These are phyloP conservation scores for Alethe diademata DNA, from an alignment of 2,113 vertebrate genomes.

Conservation along the genomic window DNA sequence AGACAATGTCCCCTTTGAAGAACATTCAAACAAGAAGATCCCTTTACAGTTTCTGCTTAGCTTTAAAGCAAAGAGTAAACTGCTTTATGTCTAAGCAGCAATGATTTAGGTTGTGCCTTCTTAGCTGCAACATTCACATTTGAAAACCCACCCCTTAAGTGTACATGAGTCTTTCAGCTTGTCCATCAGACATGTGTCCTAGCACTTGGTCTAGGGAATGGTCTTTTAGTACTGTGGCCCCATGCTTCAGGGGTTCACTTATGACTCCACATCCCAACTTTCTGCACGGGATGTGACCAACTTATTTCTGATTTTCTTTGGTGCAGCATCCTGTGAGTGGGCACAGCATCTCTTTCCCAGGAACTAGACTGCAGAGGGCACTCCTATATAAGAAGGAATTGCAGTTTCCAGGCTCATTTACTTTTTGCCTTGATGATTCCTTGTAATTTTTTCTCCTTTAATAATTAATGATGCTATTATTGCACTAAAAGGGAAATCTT, in stretches of 20 bases:
- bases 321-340: background rate
- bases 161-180: background rate
- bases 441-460: conserved; percentile 15
- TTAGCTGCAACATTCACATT: background rate
- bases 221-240: background rate
- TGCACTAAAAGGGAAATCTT: conserved; percentile 30
- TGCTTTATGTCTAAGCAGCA: background rate
- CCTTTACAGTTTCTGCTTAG: background rate
- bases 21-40: conserved; percentile 3
- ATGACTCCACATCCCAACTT: rapidly evolving
- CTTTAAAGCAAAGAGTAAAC: background rate
- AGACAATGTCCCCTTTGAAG: conserved; percentile 32
- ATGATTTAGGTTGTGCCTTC: background rate
- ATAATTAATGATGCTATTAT: conserved; percentile 25
- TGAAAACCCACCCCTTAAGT: background rate
- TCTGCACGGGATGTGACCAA: background rate
- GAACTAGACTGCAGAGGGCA: conserved; percentile 55
- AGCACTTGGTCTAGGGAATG: background rate
- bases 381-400: conserved; percentile 51
- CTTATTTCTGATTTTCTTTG: background rate
- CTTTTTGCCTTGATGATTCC: background rate
- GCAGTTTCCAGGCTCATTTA: background rate
- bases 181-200: background rate
- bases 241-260: background rate
- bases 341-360: background rate